Base-by-base conservation (phyloP, 1,140 invertebrate species). In the Apis cerana region DNA sequence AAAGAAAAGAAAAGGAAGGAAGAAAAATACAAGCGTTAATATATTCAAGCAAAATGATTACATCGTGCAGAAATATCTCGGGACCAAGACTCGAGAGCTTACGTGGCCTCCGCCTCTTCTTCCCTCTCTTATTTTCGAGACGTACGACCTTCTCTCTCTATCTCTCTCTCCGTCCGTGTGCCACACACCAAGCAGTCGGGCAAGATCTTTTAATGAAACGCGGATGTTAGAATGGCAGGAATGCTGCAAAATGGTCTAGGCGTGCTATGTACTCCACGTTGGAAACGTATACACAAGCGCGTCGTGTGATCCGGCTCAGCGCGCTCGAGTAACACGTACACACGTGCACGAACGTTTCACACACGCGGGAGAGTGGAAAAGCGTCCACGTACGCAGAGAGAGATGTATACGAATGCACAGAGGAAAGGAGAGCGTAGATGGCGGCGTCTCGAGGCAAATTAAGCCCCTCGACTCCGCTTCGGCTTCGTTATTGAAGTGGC, bases 171-270 rank as follows among this genome's bases (percentile, higher is more conserved):
- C 27, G 62, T 33, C 27, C 19, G 27, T 62, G 52, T 62, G 69
- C 64, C n/a, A 59, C 61, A 56, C 59, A 52, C 62, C 85, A 69
- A 84, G 85, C 77, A 88, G 62, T 85, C 82, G 70, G 65, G 75
- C 79, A 71, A 65, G 84, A 88, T 88, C 83, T 88, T 92, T 91
- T 92, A 92, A 92, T 92, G 91, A 92, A 92, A 91, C 89, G 89
- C 89, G 91, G 80, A 91, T 88, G 88, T 90, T 90, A 90, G 89
- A 92, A 91, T 89, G 91, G 86, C 86, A 91, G 88, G 90, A 90
- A 92, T 92, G 90, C 90, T 88, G 85, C 88, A 88, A 90, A 92
- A 91, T 91, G 88, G 91, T 90, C 85, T 86, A 85, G 85, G 80
- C 86, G 88, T 90, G 89, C 83, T 85, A 80, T 82, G 84, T 83